These are phyloP conservation scores for Alsophila aescularia DNA, from an alignment of 2,888 invertebrate genomes.

Conservation along the genomic window DNA sequence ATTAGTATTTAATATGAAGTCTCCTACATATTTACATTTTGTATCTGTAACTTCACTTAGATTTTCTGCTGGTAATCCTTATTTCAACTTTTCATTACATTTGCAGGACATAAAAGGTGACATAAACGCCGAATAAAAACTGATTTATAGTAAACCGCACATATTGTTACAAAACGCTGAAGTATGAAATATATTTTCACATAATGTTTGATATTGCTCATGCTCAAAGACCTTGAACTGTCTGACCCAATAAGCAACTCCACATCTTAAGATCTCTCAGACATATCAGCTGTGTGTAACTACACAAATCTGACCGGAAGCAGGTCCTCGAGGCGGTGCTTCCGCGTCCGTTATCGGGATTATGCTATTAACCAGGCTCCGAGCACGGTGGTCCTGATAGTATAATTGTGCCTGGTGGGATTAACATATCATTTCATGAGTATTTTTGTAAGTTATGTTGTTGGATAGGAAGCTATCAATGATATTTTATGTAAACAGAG, in stretches of 20 bases:
- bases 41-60: too few relatives aligned
- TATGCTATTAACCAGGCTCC: constrained; percentile 70
- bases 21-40: too few relatives aligned
- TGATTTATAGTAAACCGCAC: too few relatives aligned
- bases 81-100: too few relatives aligned
- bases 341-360: constrained; percentile 69
- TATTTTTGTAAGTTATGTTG: constrained; percentile 5
- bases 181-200: too few relatives aligned
- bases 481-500: too few relatives aligned
- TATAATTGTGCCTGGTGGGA: constrained; percentile 31
- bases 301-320: constrained; percentile 52
- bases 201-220: background rate
- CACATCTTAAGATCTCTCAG: background rate
- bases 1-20: too few relatives aligned
- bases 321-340: constrained; percentile 59
- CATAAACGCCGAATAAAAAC: too few relatives aligned
- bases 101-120: too few relatives aligned
- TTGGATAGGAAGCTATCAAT: background rate
- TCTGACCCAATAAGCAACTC: background rate
- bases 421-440: constrained; percentile 46
- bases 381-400: constrained; percentile 63
- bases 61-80: too few relatives aligned
- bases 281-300: constrained; percentile 25
- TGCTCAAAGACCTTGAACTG: background rate
- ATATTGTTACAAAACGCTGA: too few relatives aligned